These are phyloP conservation scores for Diadromus collaris DNA, from an alignment of 2,888 invertebrate species.

Conservation along the genomic window DNA sequence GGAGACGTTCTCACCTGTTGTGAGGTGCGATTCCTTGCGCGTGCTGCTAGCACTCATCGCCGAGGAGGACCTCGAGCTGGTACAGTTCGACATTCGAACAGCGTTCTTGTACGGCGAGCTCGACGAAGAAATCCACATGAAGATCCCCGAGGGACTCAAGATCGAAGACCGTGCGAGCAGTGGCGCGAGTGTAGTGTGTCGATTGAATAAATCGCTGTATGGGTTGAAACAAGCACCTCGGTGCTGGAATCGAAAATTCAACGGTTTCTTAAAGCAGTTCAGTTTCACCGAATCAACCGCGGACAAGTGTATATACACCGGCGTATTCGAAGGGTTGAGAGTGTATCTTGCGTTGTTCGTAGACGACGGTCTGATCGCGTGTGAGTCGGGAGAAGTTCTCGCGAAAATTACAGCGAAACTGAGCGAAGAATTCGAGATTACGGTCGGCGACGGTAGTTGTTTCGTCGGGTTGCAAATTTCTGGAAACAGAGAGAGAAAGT, in stretches of 20 bases:
- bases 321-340: slow-evolving; percentile 57
- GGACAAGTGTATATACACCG: slow-evolving; percentile 67
- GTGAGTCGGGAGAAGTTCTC: neutral
- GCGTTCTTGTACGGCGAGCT: slow-evolving; percentile 30
- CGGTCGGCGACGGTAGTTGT: slow-evolving; percentile 4
- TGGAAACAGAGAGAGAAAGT: neutral
- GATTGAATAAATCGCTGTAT: slow-evolving; percentile 70
- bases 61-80: slow-evolving; percentile 32
- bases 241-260: slow-evolving; percentile 63
- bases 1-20: slow-evolving; percentile 70
- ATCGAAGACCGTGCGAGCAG: slow-evolving; percentile 55
- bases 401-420: neutral
- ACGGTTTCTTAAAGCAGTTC: slow-evolving; percentile 53
- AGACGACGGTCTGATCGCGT: neutral
- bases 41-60: slow-evolving; percentile 36
- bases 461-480: slow-evolving; percentile 51
- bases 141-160: slow-evolving; percentile 71
- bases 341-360: neutral
- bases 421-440: slow-evolving; percentile 19
- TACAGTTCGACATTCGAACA: slow-evolving; percentile 38
- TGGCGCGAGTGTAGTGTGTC: slow-evolving; percentile 65
- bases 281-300: slow-evolving; percentile 37
- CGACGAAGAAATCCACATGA: slow-evolving; percentile 64
- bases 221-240: slow-evolving; percentile 63
- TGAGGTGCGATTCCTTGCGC: slow-evolving; percentile 63